Conservation (phyloP, 2,888 invertebrate species). For the Acronicta leporina region DNA sequence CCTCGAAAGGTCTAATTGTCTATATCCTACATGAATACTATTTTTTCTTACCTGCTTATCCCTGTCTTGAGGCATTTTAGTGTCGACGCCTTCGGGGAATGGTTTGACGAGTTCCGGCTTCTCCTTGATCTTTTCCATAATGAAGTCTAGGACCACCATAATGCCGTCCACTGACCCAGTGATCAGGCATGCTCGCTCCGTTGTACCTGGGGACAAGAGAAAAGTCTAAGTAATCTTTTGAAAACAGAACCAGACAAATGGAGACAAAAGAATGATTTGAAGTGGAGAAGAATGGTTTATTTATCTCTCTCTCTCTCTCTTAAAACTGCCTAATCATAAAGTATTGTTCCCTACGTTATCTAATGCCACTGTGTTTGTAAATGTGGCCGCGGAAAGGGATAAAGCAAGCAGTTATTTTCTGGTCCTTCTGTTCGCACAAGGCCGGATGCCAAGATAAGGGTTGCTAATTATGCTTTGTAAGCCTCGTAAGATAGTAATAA, state of each 20-base stretch:
- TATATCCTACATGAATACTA: background rate
- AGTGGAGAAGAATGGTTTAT: conserved; percentile 5
- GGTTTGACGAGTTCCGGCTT: conserved; percentile 97
- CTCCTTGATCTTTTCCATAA: conserved; percentile 98
- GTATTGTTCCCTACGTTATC: conserved; percentile 14
- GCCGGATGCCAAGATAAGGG: conserved; percentile 39
- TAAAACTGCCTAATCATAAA: conserved; percentile 10
- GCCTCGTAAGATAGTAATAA: conserved; percentile 4
- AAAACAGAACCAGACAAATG: background rate
- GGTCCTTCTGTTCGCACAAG: conserved; percentile 27
- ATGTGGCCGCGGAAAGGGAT: conserved; percentile 8
- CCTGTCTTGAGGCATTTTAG: conserved; percentile 95
- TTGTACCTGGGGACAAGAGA: conserved; percentile 92
- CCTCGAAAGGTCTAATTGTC: too few species aligned
- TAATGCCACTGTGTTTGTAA: conserved; percentile 4
- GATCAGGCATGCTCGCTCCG: conserved; percentile 97
- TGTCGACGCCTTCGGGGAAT: conserved; percentile 94
- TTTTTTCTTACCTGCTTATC: conserved; percentile 94
- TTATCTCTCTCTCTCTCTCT: background rate
- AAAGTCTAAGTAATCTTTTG: background rate
- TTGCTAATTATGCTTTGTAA: conserved; percentile 25
- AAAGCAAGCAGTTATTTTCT: conserved; percentile 29
- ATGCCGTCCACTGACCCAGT: conserved; percentile 97
- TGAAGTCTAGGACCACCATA: conserved; percentile 96
- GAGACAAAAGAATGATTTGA: background rate